Evolutionary conservation across 2,888 invertebrate genomes (phyloP), one percentile per base, ranked within the genome.

Genomic region (Linnaemya vulpina): DNA sequence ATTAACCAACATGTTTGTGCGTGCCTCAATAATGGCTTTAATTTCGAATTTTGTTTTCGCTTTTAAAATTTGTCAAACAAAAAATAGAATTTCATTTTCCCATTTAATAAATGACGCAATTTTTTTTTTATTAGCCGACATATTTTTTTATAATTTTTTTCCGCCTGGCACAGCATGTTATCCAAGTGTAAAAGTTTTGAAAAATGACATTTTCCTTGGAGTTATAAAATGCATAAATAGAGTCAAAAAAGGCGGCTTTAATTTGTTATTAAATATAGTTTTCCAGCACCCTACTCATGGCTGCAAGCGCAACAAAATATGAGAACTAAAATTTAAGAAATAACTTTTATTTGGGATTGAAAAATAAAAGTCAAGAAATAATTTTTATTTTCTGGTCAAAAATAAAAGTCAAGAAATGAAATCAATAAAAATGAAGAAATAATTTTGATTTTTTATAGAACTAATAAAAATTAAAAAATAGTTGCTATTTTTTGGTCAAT

Each of bases 11-110:
- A 62, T 49, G 20, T 74, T 62, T 15, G 78, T 85, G 85, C 85
- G 85, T 85, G 85, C 43, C 67, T 75, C 65, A 71, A 85, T 85
- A 78, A 85, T 75, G 82, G 53, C 82, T 85, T 75, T 78, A 85
- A 71, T 70, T 76, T 80, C n/a, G 43, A 38, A n/a, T 43, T 62
- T 55, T 63, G 63, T 73, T 65, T 65, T 3, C 30, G 4, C 1
- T 11, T 40, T 77, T 11, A n/a, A 73, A 79, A 58, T 49, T 40
- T 60, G 17, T 13, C n/a, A 46, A 35, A 25, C 63, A 51, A 60
- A 30, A 30, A n/a, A n/a, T n/a, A n/a, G n/a, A n/a, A n/a, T 51
- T 35, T 73, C 11, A 67, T 84, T 38, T 79, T 20, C 25, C 25
- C n/a, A 51, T 38, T 40, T 25, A 10, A 49, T 75, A 77, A 70